phyloP scores from a whole-genome alignment of 2,888 invertebrate species.

The Agrochola litura region DNA sequence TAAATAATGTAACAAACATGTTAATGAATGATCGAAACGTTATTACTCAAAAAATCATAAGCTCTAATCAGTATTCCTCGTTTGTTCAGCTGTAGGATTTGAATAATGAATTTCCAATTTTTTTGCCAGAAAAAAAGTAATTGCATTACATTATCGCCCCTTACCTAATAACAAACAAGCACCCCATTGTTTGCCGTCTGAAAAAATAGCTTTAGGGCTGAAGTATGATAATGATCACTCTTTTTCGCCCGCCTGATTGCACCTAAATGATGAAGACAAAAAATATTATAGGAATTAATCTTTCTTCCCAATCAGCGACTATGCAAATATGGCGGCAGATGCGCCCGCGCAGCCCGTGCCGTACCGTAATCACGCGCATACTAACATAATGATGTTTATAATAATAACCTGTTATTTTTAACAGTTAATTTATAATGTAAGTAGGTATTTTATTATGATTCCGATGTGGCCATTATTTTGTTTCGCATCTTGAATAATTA shows the following conservation, averaged over 20 bases:
- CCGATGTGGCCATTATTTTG: conserved; percentile 62
- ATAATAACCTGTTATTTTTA: conserved; percentile 78
- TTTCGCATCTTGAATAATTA: conserved; percentile 68
- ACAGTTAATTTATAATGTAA: conserved; percentile 69
- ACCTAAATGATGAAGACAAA: conserved; percentile 89
- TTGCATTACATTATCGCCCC: conserved; percentile 90
- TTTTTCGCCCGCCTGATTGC: conserved; percentile 87
- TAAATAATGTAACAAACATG: conserved; percentile 45
- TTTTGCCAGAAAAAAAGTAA: conserved; percentile 84
- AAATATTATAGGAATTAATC: conserved; percentile 89
- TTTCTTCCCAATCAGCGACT: conserved; percentile 86
- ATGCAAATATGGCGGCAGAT: conserved; percentile 89
- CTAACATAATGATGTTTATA: conserved; percentile 70
- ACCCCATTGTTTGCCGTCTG: conserved; percentile 89
- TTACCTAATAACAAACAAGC: conserved; percentile 89
- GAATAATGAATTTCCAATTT: conserved; percentile 86
- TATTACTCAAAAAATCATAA: conserved; percentile 67
- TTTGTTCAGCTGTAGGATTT: conserved; percentile 89
- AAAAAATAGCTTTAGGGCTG: conserved; percentile 90
- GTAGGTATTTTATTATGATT: conserved; percentile 66
- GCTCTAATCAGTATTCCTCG: conserved; percentile 82
- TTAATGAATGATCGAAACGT: conserved; percentile 40
- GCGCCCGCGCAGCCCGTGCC: conserved; percentile 78
- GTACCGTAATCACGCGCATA: conserved; percentile 73
- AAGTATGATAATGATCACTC: conserved; percentile 89